Evolutionary conservation across 2,113 vertebrate genomes (phyloP).

Genomic region (Chloropsis hardwickii): DNA sequence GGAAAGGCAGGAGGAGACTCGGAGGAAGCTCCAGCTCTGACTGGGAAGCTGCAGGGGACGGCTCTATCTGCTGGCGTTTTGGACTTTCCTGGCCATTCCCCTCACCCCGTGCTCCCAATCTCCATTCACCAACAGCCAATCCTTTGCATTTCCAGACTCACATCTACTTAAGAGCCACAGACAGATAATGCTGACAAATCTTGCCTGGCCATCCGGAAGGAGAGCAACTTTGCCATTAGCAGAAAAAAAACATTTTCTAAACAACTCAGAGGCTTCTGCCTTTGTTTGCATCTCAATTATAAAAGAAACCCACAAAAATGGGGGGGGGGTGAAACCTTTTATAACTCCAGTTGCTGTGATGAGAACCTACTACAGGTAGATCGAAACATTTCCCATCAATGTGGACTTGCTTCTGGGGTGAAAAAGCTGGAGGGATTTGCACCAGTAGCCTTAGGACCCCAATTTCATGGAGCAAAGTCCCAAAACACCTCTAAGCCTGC

Average conservation of each 20-base stretch:
- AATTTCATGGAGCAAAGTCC: background rate
- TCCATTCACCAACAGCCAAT: background rate
- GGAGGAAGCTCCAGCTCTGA: background rate
- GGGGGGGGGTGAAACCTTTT: fast-evolving
- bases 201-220: background rate
- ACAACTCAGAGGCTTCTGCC: background rate
- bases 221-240: background rate
- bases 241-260: background rate
- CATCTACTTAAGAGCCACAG: background rate
- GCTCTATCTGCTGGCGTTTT: background rate
- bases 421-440: background rate
- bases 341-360: background rate
- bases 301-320: background rate
- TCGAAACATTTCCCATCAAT: background rate
- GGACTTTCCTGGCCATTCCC: background rate
- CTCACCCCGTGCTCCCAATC: background rate
- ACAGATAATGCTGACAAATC: background rate
- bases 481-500: background rate
- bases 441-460: background rate
- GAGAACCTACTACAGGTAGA: background rate
- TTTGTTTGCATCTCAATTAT: background rate
- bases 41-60: background rate
- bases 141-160: background rate
- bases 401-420: background rate
- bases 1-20: background rate